These are phyloP conservation scores for Calcarius lapponicus DNA, from an alignment of 2,797 vertebrate species.

Conservation along the genomic window DNA sequence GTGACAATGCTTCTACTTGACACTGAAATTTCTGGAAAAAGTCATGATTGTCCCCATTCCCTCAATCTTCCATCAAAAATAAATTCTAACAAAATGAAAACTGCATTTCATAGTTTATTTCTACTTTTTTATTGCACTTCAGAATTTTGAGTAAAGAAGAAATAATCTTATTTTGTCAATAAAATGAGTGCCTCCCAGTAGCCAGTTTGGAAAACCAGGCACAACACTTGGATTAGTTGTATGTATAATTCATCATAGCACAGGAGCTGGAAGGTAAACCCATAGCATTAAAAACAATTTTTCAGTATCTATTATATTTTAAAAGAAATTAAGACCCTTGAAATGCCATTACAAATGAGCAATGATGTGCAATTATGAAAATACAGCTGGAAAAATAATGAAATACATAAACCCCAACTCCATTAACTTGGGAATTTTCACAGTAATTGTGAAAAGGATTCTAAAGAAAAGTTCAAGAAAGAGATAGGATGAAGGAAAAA, in stretches of 20 bases:
- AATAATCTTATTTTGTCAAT: neutral
- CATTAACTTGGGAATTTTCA: neutral
- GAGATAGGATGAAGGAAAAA: neutral
- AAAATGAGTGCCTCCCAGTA: neutral
- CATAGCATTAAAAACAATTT: neutral
- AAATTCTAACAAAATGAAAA: neutral
- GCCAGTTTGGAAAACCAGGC: neutral
- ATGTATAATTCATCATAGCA: neutral
- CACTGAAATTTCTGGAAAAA: neutral
- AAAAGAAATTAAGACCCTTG: neutral
- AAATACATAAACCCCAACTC: neutral
- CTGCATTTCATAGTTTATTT: neutral
- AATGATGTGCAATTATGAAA: neutral
- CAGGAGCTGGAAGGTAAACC: neutral
- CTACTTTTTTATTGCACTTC: neutral
- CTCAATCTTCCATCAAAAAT: neutral
- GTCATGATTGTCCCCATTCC: neutral
- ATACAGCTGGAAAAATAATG: neutral
- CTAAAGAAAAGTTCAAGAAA: neutral
- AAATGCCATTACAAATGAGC: neutral
- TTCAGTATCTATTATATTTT: neutral
- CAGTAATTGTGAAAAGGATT: neutral
- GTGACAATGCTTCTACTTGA: neutral
- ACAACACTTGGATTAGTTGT: neutral
- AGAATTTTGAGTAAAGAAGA: neutral